Conservation (phyloP, 2,888 invertebrate genomes). For the Nowickia ferox region DNA sequence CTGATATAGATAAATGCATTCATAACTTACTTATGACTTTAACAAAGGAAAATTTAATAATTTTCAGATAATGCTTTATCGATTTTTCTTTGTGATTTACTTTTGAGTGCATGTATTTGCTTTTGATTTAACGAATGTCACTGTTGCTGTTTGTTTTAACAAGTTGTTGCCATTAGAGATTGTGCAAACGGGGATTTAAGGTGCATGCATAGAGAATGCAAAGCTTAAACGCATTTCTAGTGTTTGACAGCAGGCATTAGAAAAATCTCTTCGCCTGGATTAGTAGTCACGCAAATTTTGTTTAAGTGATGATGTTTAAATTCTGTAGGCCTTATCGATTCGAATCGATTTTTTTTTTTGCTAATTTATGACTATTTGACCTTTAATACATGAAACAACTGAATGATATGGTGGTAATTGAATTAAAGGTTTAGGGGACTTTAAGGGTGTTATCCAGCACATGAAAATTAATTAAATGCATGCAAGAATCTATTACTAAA, state of each 20-base stretch:
- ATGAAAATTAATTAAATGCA: background rate
- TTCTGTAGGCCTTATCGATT: slow-evolving; percentile 40
- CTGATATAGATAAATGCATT: background rate
- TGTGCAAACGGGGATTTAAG: slow-evolving; percentile 11
- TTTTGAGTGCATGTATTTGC: background rate
- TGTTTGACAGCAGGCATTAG: slow-evolving; percentile 55
- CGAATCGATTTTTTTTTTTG: background rate
- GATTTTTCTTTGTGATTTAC: background rate
- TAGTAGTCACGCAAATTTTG: slow-evolving; percentile 59
- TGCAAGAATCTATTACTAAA: too few species aligned
- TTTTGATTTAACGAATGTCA: slow-evolving; percentile 54
- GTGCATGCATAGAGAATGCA: slow-evolving; percentile 15
- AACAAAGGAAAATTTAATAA: background rate
- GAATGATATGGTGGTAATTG: slow-evolving; percentile 46
- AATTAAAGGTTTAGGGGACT: slow-evolving; percentile 42
- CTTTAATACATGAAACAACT: slow-evolving; percentile 29
- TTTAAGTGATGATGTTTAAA: slow-evolving; percentile 26
- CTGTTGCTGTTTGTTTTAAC: slow-evolving; percentile 28
- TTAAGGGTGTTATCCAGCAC: slow-evolving; percentile 51
- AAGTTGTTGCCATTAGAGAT: background rate
- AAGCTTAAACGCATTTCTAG: slow-evolving; percentile 34
- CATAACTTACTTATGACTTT: background rate
- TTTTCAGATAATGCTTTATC: slow-evolving; percentile 33
- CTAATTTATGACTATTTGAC: slow-evolving; percentile 44
- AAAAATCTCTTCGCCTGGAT: slow-evolving; percentile 55